Conservation (phyloP, 1,140 invertebrate species). For the Eumeta japonica region DNA sequence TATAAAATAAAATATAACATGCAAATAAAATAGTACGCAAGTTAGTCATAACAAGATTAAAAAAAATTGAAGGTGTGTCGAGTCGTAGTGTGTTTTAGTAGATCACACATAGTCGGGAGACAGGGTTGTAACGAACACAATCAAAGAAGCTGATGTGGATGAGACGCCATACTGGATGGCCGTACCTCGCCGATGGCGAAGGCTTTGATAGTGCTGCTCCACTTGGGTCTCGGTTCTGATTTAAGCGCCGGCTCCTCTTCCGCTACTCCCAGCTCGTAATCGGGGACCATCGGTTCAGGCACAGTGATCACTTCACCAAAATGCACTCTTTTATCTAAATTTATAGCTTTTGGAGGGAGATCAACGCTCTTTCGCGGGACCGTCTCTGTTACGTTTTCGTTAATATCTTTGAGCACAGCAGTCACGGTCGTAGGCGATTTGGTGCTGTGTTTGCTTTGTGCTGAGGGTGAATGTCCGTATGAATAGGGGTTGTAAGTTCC, state of each 20-base stretch:
- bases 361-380: conserved; percentile 24
- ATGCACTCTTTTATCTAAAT: conserved; percentile 49
- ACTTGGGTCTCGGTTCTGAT: conserved; percentile 41
- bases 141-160: conserved; percentile 45
- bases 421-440: conserved; percentile 22
- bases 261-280: conserved; percentile 9
- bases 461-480: conserved; percentile 27
- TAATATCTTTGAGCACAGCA: conserved; percentile 33
- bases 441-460: conserved; percentile 26
- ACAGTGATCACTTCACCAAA: conserved; percentile 45
- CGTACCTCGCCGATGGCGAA: conserved; percentile 55
- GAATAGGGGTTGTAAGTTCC: conserved; percentile 50
- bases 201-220: conserved; percentile 54
- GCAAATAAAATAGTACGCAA: conserved; percentile 49
- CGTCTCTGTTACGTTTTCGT: conserved; percentile 36
- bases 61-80: conserved; percentile 36
- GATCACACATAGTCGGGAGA: conserved; percentile 24
- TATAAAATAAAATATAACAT: conserved; percentile 35
- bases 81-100: conserved; percentile 32
- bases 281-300: conserved; percentile 16
- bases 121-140: conserved; percentile 54
- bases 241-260: conserved; percentile 36
- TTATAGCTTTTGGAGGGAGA: conserved; percentile 28
- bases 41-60: conserved; percentile 36
- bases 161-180: conserved; percentile 43